Percentiles rank a stretch among this genome's conserved stretches.
These are phyloP conservation scores for Myocastor coypus DNA, from an alignment of 2,113 vertebrate genomes.

Conservation along the genomic window DNA sequence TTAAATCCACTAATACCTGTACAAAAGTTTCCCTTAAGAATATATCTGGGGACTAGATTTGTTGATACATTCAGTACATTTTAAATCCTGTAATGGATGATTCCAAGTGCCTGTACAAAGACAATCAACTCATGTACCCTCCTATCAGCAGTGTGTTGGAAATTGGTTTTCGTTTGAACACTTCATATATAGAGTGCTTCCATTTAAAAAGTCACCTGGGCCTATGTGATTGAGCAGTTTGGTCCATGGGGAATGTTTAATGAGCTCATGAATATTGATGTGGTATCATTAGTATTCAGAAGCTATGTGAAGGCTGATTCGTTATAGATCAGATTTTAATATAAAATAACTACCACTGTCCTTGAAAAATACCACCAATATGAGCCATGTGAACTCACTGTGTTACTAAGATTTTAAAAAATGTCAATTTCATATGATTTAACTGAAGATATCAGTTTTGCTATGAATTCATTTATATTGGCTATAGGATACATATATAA, in stretches of 20 bases:
- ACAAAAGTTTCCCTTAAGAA: not conserved
- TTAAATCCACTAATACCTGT: not conserved
- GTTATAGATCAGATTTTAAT: constrained; percentile 14
- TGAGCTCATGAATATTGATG: constrained; percentile 7
- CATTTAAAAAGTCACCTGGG: not conserved
- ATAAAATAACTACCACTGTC: not conserved
- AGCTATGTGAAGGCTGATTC: not conserved
- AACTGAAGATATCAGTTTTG: not conserved
- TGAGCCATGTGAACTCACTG: constrained; percentile 13
- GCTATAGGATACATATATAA: too few relatives aligned
- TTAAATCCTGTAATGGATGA: not conserved
- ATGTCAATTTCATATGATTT: not conserved
- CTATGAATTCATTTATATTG: fast-evolving
- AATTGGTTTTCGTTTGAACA: constrained; percentile 5
- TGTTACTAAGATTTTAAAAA: not conserved
- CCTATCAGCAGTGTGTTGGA: not conserved
- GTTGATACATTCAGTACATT: not conserved
- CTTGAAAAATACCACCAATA: not conserved
- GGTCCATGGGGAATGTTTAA: not conserved
- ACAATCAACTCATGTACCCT: not conserved
- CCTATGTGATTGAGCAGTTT: not conserved
- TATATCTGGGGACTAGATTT: not conserved
- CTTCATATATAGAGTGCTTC: not conserved
- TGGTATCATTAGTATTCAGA: constrained; percentile 39
- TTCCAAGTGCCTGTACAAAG: not conserved